Conservation (phyloP, 2,113 vertebrate species). For the Tychaedon coryphoeus region DNA sequence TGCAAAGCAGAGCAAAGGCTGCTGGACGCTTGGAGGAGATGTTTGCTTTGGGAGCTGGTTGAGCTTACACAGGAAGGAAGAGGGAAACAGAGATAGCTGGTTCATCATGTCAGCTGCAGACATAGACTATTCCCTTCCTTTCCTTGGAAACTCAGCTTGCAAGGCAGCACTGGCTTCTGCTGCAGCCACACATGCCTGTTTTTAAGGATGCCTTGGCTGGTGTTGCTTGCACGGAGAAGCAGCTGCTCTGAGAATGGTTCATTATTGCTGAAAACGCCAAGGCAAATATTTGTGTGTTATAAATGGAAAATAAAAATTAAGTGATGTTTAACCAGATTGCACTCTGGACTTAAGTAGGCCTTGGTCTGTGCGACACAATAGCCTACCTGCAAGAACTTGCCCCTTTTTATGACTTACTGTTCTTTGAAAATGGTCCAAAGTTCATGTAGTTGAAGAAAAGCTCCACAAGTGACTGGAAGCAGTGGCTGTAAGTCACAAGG, state of each 20-base stretch:
- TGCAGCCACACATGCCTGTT: background rate
- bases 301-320: background rate
- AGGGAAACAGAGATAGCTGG: background rate
- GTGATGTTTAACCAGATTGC: constrained; percentile 33
- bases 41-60: background rate
- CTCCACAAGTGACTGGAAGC: background rate
- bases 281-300: constrained; percentile 24
- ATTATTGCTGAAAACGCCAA: background rate
- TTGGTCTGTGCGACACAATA: background rate
- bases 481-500: background rate
- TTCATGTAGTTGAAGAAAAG: background rate
- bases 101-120: background rate
- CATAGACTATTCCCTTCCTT: background rate
- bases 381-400: constrained; percentile 24
- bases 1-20: background rate
- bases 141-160: background rate
- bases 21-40: background rate
- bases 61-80: background rate
- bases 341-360: constrained; percentile 41
- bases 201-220: background rate
- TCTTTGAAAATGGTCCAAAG: constrained; percentile 8
- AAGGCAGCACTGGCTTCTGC: background rate
- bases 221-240: rapidly evolving
- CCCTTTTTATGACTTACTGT: constrained; percentile 22
- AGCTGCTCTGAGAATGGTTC: background rate